A percentile compares a stretch with the other conserved stretches of the same genome.
phyloP scores from a whole-genome alignment of 2,888 invertebrate genomes.

The Punctoribates punctum region DNA sequence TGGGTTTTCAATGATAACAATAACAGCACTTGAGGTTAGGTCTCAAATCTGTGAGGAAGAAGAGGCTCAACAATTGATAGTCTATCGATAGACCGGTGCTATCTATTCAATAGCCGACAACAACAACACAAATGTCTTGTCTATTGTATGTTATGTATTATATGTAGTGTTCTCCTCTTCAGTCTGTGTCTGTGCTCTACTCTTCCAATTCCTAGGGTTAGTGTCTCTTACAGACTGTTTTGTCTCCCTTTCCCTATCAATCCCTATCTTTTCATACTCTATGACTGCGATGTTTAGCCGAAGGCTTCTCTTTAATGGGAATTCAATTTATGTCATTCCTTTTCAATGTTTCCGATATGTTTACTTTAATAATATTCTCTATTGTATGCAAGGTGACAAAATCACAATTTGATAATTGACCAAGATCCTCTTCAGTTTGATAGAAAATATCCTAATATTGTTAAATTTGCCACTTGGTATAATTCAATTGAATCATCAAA shows the following conservation, averaged over 20 bases:
- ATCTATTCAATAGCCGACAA: background rate
- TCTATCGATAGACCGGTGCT: background rate
- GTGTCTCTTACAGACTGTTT: background rate
- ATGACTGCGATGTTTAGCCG: background rate
- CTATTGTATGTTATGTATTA: background rate
- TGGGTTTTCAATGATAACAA: background rate
- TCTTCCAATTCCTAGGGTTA: background rate
- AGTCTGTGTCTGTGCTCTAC: background rate
- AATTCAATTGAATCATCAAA: no score
- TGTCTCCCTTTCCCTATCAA: background rate
- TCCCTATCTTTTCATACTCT: background rate
- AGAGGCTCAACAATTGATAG: background rate
- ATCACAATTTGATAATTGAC: no score
- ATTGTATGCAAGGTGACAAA: no score
- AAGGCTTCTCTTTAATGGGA: conserved; percentile 13
- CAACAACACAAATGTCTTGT: background rate
- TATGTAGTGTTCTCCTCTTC: background rate
- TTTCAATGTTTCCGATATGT: background rate
- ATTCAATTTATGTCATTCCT: background rate
- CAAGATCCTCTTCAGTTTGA: no score
- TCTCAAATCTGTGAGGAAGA: background rate
- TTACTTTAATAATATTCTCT: background rate
- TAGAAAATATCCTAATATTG: no score
- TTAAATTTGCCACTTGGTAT: no score
- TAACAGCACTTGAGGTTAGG: conserved; percentile 13